phyloP scores from a whole-genome alignment of 2,888 invertebrate genomes.

The Rhopalosiphum nymphaeae region DNA sequence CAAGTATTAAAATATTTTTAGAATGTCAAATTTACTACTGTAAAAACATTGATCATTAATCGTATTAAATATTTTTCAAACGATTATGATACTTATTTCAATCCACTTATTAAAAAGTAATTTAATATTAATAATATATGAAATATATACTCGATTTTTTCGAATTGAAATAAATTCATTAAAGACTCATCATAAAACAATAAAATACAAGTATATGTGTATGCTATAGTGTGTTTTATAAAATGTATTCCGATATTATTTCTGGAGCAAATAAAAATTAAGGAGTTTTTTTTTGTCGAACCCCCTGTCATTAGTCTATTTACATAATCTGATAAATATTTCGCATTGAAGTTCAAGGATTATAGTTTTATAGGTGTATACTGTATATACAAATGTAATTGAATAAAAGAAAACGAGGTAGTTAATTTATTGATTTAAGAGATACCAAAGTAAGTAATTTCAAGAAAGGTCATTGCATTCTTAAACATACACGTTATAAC shows the following conservation, averaged over 20 bases:
- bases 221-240: constrained; percentile 1
- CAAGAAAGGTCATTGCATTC: constrained; percentile 62
- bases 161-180: neutral
- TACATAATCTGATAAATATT: neutral
- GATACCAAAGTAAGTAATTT: constrained; percentile 44
- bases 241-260: constrained; percentile 42
- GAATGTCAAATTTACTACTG: neutral
- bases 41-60: neutral
- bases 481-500: constrained; percentile 44
- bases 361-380: neutral
- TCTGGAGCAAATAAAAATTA: constrained; percentile 35
- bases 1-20: neutral
- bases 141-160: neutral
- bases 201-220: neutral
- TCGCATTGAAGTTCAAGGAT: neutral
- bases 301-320: neutral
- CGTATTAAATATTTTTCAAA: neutral
- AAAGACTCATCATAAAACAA: neutral
- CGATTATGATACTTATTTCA: neutral
- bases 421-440: constrained; percentile 59
- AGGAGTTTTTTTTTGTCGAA: neutral
- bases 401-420: constrained; percentile 22
- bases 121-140: too few species aligned
- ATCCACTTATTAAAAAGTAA: neutral
- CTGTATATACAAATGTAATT: constrained; percentile 31